Evolutionary conservation across 2,113 vertebrate genomes (phyloP).

Genomic region (Dissostichus mawsoni): DNA sequence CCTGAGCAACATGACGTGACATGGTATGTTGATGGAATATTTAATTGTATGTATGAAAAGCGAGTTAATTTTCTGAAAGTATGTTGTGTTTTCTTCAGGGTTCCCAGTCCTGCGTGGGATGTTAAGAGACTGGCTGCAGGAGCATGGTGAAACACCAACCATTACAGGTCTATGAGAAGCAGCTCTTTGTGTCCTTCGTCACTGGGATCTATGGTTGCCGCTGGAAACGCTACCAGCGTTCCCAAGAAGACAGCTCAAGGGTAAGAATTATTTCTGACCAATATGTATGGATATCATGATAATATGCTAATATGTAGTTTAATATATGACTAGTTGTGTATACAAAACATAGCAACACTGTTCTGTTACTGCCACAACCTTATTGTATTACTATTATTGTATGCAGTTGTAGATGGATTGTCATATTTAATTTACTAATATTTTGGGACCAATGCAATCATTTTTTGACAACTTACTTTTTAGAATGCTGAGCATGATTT

Average conservation of each 20-base stretch:
- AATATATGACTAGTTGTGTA: neutral
- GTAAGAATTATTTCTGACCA: constrained; percentile 74
- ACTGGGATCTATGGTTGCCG: constrained; percentile 98
- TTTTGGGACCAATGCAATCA: neutral
- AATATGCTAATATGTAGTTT: neutral
- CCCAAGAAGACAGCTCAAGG: constrained; percentile 95
- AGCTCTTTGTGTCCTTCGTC: constrained; percentile 96
- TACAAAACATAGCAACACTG: neutral
- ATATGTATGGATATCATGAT: neutral
- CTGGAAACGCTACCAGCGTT: constrained; percentile 99
- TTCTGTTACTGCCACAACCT: neutral
- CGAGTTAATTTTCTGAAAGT: neutral
- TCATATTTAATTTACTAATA: neutral
- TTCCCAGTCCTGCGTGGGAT: constrained; percentile 86
- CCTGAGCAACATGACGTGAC: constrained; percentile 12
- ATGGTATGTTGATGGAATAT: constrained; percentile 1
- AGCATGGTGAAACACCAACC: constrained; percentile 99
- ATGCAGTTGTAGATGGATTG: neutral
- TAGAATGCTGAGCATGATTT: neutral
- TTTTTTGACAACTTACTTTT: neutral
- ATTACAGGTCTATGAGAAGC: constrained; percentile 98
- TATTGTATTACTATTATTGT: neutral
- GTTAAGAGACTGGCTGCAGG: constrained; percentile 84
- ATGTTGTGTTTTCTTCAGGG: constrained; percentile 71
- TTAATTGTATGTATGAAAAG: constrained; percentile 15